These are phyloP conservation scores for Cryptotermes secundus DNA, from an alignment of 1,140 invertebrate genomes.

Conservation along the genomic window DNA sequence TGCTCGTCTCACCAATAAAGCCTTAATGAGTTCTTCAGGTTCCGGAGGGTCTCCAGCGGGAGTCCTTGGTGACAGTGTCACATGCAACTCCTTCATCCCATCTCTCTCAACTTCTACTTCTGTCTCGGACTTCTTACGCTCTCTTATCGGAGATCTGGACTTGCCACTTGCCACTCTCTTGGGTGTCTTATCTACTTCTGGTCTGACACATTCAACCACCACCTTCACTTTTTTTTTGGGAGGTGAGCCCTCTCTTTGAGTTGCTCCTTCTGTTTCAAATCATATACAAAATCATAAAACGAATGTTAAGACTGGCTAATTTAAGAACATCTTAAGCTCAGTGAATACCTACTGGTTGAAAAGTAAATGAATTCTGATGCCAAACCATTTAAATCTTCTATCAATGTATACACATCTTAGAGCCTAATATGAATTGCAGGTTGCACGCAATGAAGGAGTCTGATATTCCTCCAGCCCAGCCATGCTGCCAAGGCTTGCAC, in stretches of 20 bases:
- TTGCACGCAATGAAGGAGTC: no score
- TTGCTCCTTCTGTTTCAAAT: background rate
- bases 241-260: conserved; percentile 45
- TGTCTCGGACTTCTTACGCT: conserved; percentile 33
- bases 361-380: no score
- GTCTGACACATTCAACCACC: conserved; percentile 21
- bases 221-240: conserved; percentile 44
- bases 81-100: conserved; percentile 70
- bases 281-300: background rate
- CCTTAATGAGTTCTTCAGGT: conserved; percentile 83
- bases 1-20: conserved; percentile 55
- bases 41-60: conserved; percentile 84
- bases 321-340: no score
- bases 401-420: no score
- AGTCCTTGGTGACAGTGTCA: conserved; percentile 72
- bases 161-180: conserved; percentile 31
- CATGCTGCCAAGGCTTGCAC: no score
- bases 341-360: no score
- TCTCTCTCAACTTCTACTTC: conserved; percentile 60
- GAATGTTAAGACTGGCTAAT: no score
- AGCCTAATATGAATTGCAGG: no score
- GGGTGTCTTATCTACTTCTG: conserved; percentile 18
- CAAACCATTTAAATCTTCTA: no score
- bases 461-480: no score
- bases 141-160: conserved; percentile 35